Evolutionary conservation across 2,113 vertebrate species (phyloP).

Genomic region (Actinemys pallida): DNA sequence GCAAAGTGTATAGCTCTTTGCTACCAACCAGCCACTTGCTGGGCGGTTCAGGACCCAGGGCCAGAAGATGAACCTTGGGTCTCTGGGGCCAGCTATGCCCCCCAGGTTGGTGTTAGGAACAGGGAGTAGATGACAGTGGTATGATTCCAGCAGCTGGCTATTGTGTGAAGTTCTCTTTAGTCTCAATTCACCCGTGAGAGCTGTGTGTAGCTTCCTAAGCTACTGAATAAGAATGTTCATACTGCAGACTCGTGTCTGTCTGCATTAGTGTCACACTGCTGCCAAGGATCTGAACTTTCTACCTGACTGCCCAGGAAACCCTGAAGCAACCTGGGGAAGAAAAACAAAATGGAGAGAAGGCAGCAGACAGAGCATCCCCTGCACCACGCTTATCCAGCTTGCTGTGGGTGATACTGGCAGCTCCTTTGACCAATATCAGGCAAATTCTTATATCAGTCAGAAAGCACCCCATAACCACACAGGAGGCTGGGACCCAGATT

Average conservation of each 20-base stretch:
- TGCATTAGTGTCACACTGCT: rapidly evolving
- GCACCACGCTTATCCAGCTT: not conserved
- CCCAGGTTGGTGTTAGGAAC: not conserved
- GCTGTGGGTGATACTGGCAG: not conserved
- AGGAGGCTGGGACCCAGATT: not conserved
- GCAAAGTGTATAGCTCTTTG: not conserved
- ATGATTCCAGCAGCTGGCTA: not conserved
- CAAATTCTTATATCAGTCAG: not conserved
- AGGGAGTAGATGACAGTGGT: rapidly evolving
- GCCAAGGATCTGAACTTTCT: not conserved
- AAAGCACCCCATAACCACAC: not conserved
- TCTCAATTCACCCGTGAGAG: not conserved
- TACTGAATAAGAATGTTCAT: not conserved
- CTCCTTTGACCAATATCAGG: not conserved
- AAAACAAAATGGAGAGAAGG: not conserved
- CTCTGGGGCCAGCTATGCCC: not conserved
- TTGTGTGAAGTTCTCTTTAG: not conserved
- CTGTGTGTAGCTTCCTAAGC: not conserved
- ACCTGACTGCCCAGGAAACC: not conserved
- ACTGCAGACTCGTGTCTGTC: not conserved
- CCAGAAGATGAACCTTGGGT: not conserved
- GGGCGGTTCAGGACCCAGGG: rapidly evolving
- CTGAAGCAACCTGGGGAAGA: not conserved
- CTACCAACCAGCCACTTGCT: not conserved
- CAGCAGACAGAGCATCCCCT: not conserved